Percentiles rank a stretch among this genome's conserved stretches.
Conservation (phyloP, 2,888 invertebrate species). For the Lycaena phlaeas region DNA sequence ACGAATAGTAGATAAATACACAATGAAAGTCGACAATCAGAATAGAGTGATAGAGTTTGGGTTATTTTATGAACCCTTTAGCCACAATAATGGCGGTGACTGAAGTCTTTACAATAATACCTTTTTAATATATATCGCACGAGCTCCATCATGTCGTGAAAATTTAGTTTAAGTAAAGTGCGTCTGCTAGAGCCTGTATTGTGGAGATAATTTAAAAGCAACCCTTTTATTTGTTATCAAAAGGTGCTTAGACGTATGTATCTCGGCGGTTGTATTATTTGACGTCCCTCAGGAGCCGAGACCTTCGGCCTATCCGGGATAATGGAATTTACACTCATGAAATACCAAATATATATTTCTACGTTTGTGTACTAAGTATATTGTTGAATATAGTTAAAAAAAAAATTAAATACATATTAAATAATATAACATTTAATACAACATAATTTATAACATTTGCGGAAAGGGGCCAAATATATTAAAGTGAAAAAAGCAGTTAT, state of each 20-base stretch:
- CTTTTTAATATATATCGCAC: neutral
- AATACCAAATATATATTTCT: no score
- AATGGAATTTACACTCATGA: conserved; percentile 34
- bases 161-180: conserved; percentile 5
- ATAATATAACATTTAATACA: no score
- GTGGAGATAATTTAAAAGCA: conserved; percentile 14
- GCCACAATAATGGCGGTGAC: neutral
- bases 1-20: no score
- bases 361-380: no score
- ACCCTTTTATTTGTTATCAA: conserved; percentile 34
- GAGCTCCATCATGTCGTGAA: conserved; percentile 1
- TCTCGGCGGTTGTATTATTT: conserved; percentile 37
- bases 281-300: conserved; percentile 37
- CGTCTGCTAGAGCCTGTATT: conserved; percentile 1
- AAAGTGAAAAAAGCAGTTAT: no score
- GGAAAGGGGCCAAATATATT: no score
- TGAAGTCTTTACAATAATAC: conserved; percentile 2
- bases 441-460: no score
- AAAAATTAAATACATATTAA: no score
- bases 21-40: neutral
- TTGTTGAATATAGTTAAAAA: no score
- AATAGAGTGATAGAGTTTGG: neutral
- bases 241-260: conserved; percentile 23
- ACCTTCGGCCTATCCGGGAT: conserved; percentile 32
- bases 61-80: neutral